These are phyloP conservation scores for Pentalonia nigronervosa DNA, from an alignment of 1,140 invertebrate species.

Conservation along the genomic window DNA sequence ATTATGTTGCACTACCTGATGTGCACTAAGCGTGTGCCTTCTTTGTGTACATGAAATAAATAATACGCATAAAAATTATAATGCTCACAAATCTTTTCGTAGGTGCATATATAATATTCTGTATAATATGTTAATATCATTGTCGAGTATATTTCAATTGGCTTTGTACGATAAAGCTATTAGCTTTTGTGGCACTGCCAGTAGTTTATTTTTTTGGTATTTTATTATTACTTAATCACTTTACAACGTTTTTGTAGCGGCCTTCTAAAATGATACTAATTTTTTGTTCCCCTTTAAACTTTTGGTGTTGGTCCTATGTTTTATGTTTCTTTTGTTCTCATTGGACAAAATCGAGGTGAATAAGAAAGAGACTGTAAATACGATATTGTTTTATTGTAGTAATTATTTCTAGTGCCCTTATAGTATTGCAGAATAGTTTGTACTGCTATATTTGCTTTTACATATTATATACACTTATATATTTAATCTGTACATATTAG, in stretches of 20 bases:
- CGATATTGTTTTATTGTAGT: conserved; percentile 4
- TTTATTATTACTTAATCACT: conserved; percentile 47
- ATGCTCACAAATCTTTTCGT: background rate
- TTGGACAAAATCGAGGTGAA: background rate
- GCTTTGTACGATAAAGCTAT: conserved; percentile 14
- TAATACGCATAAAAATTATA: background rate
- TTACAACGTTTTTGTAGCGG: background rate
- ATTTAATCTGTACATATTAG: conserved; percentile 20
- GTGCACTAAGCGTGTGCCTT: background rate
- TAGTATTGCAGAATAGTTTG: conserved; percentile 21
- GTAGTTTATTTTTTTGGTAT: background rate
- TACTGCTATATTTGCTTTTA: background rate
- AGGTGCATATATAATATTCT: background rate
- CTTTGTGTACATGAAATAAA: background rate
- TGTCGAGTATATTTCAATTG: conserved; percentile 14
- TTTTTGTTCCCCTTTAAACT: background rate
- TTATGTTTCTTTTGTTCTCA: conserved; percentile 25
- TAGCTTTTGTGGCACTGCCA: background rate
- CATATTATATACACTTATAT: background rate
- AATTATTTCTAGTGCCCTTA: conserved; percentile 47
- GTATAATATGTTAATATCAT: background rate
- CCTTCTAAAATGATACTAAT: background rate
- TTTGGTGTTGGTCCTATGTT: conserved; percentile 1
- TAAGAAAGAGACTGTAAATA: background rate
- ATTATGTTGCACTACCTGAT: background rate